Percentiles rank a stretch among this genome's conserved stretches.
phyloP scores from a whole-genome alignment of 1,140 invertebrate genomes.

The Delia radicum region DNA sequence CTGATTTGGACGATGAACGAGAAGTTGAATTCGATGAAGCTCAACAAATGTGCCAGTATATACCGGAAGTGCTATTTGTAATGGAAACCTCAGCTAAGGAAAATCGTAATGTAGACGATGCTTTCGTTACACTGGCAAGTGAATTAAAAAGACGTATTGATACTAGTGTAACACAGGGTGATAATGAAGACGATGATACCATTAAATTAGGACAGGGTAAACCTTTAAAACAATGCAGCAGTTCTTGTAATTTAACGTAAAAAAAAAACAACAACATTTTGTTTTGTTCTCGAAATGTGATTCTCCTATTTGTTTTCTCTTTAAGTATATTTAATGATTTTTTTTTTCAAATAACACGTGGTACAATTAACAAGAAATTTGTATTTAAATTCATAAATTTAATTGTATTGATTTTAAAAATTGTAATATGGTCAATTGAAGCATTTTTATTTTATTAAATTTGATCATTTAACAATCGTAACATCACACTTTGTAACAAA shows the following conservation, averaged over 20 bases:
- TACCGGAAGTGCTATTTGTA: conserved; percentile 79
- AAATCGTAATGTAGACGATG: conserved; percentile 90
- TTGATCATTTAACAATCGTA: neutral
- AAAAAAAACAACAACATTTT: conserved; percentile 33
- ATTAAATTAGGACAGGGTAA: conserved; percentile 50
- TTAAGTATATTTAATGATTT: conserved; percentile 7
- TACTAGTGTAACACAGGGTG: conserved; percentile 34
- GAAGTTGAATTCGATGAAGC: conserved; percentile 85
- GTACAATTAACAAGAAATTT: conserved; percentile 20
- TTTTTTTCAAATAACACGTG: neutral
- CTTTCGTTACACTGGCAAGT: conserved; percentile 84
- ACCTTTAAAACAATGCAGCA: conserved; percentile 50
- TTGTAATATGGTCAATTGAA: neutral
- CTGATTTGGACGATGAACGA: conserved; percentile 76
- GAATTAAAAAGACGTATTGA: conserved; percentile 68
- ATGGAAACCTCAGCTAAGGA: conserved; percentile 93
- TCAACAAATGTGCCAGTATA: conserved; percentile 78
- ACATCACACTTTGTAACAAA: neutral
- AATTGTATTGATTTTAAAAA: too few relatives aligned
- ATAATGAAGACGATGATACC: conserved; percentile 43
- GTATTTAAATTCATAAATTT: neutral
- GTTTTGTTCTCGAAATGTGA: conserved; percentile 26
- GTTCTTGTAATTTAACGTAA: conserved; percentile 54
- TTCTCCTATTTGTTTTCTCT: neutral
- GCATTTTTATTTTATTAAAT: neutral